Base-by-base conservation (phyloP, 2,113 vertebrate species). In the Argyrosomus japonicus region DNA sequence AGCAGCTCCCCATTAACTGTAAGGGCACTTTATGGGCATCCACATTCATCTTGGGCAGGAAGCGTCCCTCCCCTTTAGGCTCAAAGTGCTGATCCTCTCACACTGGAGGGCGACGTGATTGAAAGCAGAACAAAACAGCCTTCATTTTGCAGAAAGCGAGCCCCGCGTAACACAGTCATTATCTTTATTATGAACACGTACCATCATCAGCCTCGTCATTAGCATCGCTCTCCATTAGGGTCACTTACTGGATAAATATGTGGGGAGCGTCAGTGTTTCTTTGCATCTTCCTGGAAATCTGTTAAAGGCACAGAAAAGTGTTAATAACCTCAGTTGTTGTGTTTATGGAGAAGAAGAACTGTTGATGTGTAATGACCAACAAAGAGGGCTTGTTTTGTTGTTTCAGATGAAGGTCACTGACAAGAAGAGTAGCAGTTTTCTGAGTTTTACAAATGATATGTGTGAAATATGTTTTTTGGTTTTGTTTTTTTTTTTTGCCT, bases 1-100 rank as follows among this genome's bases (percentile, higher is more conserved):
- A 88, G 90, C 79, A 88, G 83, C 87, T 86, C 36, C 54, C 51
- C 75, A 51, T 83, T 90, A 79, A 85, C 62, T 77, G 77, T 88
- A 63, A 72, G 80, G 86, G 75, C 84, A 87, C 68, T 88, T 86
- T 85, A 81, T 75, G 77, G 82, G 79, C 78, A 75, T 75, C 77
- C 77, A 79, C 86, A 90, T 89, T 79, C 75, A 77, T 88, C 81
- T 80, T 47, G 27, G 68, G 11, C 68, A 65, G 74, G 54, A 84
- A 75, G 71, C 68, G 23, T 65, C 70, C 78, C 85, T 74, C 81
- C 85, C 85, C 60, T 77, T 56, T 18, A 53, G 80, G 79, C 77
- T 68, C 72, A 85, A 67, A 89, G 71, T 82, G 90, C 87, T 87
- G 87, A 89, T 84, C 65, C 76, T 74, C 68, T 79, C 75, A 70